Evolutionary conservation across 2,888 invertebrate genomes (phyloP).

Genomic region (Cantharis rustica): DNA sequence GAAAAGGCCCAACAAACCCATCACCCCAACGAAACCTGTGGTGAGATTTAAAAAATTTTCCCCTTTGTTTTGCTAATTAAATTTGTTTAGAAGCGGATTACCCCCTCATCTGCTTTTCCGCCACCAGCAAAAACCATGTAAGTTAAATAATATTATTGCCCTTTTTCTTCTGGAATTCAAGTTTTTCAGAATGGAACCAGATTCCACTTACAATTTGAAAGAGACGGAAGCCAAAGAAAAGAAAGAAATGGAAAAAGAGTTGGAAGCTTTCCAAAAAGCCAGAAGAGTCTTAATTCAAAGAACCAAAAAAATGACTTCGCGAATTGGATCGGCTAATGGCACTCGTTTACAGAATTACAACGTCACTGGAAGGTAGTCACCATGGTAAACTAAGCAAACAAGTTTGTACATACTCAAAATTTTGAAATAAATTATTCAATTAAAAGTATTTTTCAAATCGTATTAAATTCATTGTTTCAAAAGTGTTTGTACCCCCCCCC

Average conservation of each 20-base stretch:
- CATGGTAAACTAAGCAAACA: not conserved
- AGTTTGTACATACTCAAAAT: not conserved
- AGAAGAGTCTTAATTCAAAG: slow-evolving; percentile 39
- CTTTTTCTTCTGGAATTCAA: not conserved
- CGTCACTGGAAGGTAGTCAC: not conserved
- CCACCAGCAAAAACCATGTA: not conserved
- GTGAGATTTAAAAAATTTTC: not conserved
- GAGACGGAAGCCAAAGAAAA: slow-evolving; percentile 40
- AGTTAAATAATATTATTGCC: not conserved
- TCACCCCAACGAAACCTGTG: not conserved
- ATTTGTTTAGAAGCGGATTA: not conserved
- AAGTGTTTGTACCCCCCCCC: too few species aligned
- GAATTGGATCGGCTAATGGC: not conserved
- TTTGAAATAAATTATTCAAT: not conserved
- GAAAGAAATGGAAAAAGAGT: slow-evolving; percentile 36
- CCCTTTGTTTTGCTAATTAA: not conserved
- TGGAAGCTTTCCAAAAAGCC: slow-evolving; percentile 43
- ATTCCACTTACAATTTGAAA: slow-evolving; percentile 22
- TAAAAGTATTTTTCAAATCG: not conserved
- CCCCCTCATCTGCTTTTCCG: not conserved
- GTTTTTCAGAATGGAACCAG: not conserved
- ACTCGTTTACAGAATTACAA: not conserved
- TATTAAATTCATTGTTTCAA: too few species aligned
- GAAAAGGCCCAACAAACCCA: not conserved
- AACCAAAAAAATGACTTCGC: slow-evolving; percentile 1